Percentiles rank a stretch among this genome's conserved stretches.
These are phyloP conservation scores for Rhadinocentrus ornatus DNA, from an alignment of 2,797 vertebrate genomes.

Conservation along the genomic window DNA sequence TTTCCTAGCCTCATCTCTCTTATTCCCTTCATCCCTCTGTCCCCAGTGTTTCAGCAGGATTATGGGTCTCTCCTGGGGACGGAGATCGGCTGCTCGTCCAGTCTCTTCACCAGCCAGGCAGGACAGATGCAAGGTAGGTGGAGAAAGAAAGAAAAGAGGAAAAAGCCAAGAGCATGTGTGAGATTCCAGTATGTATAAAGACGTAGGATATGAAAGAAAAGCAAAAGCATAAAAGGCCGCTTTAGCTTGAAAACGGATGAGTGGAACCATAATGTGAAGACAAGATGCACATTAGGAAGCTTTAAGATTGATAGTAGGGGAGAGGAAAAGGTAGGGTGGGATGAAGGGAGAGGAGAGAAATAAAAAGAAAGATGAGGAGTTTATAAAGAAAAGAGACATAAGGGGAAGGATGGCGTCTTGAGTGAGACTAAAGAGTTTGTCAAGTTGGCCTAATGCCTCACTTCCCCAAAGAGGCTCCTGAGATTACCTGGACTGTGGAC, in stretches of 20 bases:
- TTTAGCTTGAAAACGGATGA: conserved; percentile 45
- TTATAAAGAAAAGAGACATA: conserved; percentile 31
- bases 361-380: conserved; percentile 34
- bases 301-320: conserved; percentile 40
- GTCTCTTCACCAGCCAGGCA: conserved; percentile 87
- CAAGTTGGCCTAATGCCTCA: conserved; percentile 74
- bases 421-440: conserved; percentile 81
- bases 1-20: conserved; percentile 40
- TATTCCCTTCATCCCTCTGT: conserved; percentile 39
- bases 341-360: conserved; percentile 34
- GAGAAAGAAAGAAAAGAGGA: conserved; percentile 28
- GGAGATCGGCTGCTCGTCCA: conserved; percentile 87
- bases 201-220: neutral
- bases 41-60: conserved; percentile 86
- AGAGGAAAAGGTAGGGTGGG: conserved; percentile 8
- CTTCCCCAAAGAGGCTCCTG: conserved; percentile 77
- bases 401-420: conserved; percentile 59
- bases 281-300: conserved; percentile 45
- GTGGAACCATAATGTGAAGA: conserved; percentile 44
- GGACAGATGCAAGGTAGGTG: conserved; percentile 85
- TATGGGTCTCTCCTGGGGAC: conserved; percentile 86
- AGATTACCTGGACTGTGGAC: conserved; percentile 79
- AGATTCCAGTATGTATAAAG: neutral
- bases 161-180: conserved; percentile 1
- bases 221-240: neutral